Base-by-base conservation (phyloP, 2,797 vertebrate genomes). In the Yasuhikotakia modesta region DNA sequence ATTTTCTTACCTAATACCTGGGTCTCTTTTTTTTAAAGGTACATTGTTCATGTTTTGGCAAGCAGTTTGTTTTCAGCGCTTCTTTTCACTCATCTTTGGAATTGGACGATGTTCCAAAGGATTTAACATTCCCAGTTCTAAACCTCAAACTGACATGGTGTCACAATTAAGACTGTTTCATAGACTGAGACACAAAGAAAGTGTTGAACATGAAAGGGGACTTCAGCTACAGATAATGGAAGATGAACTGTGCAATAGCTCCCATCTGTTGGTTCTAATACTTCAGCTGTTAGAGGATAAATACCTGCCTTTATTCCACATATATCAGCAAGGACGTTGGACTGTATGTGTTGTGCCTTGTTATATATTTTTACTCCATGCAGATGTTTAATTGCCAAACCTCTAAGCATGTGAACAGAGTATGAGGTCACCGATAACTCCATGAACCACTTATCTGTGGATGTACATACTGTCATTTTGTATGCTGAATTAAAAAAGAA, bases 401-500 rank as follows among this genome's bases (percentile, higher is more conserved):
- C 87, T 88, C 48, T 87, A 88, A 93, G 89, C 1, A 22, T 90
- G 87, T 86, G 86, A 89, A 85, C 87, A 86, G 86, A 89, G 88
- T 86, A 86, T 86, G 43, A 87, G 87, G 87, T 83, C 64, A 83
- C 70, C 78, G 84, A 66, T 81, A 86, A 68, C 74, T 78, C 65
- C 90, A 86, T 93, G 93, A 95, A 95, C 95, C 96, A 96, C 95
- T 95, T 90, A 88, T 89, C 90, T 87, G 95, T 95, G 94, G 94
- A 90, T 97, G 96, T 98, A 97, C 91, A 96, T 96, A 94, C 93
- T 95, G 92, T 94, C 92, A 61, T 93, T 94, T 94, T 95, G 92
- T 96, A 95, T 91, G 93, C 92, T 90, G 93, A 95, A 96, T 95
- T 93, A 94, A 95, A 94, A 86, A 80, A 79, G 88, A 92, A 94